These are phyloP conservation scores for Stenotaenia linearis DNA, from an alignment of 2,888 invertebrate genomes.

Conservation along the genomic window DNA sequence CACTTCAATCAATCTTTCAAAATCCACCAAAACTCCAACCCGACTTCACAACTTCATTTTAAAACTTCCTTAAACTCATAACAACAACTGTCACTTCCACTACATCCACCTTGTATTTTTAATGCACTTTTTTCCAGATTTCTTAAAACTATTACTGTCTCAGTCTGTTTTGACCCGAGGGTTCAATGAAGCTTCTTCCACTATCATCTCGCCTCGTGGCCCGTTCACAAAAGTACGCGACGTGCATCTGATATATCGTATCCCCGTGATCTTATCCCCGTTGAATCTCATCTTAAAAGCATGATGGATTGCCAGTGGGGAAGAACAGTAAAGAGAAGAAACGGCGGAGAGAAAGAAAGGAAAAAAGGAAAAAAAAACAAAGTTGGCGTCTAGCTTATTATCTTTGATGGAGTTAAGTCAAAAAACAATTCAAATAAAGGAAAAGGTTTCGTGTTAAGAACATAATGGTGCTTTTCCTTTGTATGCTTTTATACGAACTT, in stretches of 20 bases:
- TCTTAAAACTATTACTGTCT: not conserved
- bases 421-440: conserved; percentile 22
- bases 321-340: not conserved
- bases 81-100: too few species aligned
- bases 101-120: too few species aligned
- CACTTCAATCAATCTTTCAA: too few species aligned
- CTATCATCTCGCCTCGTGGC: not conserved
- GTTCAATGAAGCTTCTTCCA: not conserved
- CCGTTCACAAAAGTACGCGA: not conserved
- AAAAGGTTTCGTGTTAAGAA: not conserved
- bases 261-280: not conserved
- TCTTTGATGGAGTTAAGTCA: conserved; percentile 10
- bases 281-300: conserved; percentile 26
- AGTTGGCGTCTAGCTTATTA: conserved; percentile 11
- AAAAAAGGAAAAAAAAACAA: not conserved
- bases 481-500: not conserved
- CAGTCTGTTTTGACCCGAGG: not conserved
- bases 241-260: not conserved
- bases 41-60: too few species aligned
- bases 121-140: too few species aligned
- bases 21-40: too few species aligned
- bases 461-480: not conserved
- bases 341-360: not conserved
- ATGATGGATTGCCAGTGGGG: conserved; percentile 21
- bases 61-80: too few species aligned